Evolutionary conservation across 2,888 invertebrate species (phyloP).

Genomic region (Sialis fuliginosa): DNA sequence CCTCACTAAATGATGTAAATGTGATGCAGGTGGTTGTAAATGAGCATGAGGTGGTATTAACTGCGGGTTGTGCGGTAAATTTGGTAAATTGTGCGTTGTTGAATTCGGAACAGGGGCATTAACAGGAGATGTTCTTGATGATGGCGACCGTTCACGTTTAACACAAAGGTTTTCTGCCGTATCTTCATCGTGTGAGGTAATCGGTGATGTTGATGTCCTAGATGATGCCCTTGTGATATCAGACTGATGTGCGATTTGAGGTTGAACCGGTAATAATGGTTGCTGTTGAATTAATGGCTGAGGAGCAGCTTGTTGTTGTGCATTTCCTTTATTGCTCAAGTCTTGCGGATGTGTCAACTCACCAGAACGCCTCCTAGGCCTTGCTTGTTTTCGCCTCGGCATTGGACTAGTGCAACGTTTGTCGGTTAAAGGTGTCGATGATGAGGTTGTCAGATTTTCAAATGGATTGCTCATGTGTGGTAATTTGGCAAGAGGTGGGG

Average conservation of each 20-base stretch:
- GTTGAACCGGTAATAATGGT: neutral
- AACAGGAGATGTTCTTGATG: conserved; percentile 2
- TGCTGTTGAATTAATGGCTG: conserved; percentile 9
- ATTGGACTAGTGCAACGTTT: conserved; percentile 56
- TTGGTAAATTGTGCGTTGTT: conserved; percentile 29
- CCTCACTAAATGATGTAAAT: neutral
- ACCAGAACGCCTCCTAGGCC: conserved; percentile 68
- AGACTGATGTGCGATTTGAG: conserved; percentile 6
- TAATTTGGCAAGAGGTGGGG: conserved; percentile 18
- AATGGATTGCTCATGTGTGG: conserved; percentile 29
- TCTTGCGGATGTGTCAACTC: conserved; percentile 47
- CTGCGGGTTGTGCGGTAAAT: conserved; percentile 14
- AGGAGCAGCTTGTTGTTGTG: conserved; percentile 1
- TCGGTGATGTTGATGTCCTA: conserved; percentile 19
- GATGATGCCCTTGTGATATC: conserved; percentile 13
- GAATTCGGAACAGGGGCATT: conserved; percentile 27
- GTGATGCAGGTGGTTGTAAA: neutral
- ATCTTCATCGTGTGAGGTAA: conserved; percentile 27
- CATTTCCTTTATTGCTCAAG: conserved; percentile 27
- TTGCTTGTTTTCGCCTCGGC: conserved; percentile 69
- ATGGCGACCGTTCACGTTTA: conserved; percentile 24
- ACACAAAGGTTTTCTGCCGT: conserved; percentile 41
- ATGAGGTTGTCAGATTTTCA: conserved; percentile 21
- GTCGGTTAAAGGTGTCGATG: conserved; percentile 26
- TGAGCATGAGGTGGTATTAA: conserved; percentile 8